A percentile compares a stretch with the other conserved stretches of the same genome.
Conservation (phyloP, 2,888 invertebrate genomes). For the Erebia epiphron region DNA sequence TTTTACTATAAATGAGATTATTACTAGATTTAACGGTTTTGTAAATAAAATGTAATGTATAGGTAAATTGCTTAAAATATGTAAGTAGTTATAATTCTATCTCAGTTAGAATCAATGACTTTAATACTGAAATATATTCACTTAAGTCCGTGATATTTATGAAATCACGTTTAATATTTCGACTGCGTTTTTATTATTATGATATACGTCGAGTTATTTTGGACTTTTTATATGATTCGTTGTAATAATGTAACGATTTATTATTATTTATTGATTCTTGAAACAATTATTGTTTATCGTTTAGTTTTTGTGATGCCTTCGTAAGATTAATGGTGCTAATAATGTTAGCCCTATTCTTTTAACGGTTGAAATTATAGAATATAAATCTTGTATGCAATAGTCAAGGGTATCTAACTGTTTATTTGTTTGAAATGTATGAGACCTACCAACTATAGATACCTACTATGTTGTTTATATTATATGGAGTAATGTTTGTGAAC, state of each 20-base stretch:
- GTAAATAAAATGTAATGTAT: constrained; percentile 64
- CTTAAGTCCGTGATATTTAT: constrained; percentile 29
- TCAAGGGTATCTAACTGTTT: constrained; percentile 45
- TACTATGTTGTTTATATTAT: constrained; percentile 48
- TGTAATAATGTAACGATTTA: constrained; percentile 37
- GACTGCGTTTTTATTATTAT: constrained; percentile 9
- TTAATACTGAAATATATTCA: constrained; percentile 35
- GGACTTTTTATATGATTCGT: constrained; percentile 16
- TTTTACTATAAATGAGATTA: constrained; percentile 78
- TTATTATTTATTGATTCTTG: constrained; percentile 44
- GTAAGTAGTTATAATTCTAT: constrained; percentile 58
- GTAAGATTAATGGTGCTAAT: constrained; percentile 44
- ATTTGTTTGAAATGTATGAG: constrained; percentile 48
- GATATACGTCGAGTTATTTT: constrained; percentile 2
- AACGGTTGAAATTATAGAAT: constrained; percentile 18
- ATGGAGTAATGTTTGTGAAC: constrained; percentile 61
- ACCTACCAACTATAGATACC: constrained; percentile 28
- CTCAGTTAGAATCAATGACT: constrained; percentile 55
- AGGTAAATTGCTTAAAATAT: constrained; percentile 46
- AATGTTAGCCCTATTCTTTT: constrained; percentile 24
- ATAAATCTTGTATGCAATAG: constrained; percentile 26
- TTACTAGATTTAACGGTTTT: constrained; percentile 66
- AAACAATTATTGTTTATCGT: constrained; percentile 32
- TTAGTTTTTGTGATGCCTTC: constrained; percentile 41
- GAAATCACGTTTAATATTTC: constrained; percentile 3